Evolutionary conservation across 1,140 invertebrate species (phyloP), one percentile per base, ranked within the genome.

Genomic region (Hypothenemus hampei): DNA sequence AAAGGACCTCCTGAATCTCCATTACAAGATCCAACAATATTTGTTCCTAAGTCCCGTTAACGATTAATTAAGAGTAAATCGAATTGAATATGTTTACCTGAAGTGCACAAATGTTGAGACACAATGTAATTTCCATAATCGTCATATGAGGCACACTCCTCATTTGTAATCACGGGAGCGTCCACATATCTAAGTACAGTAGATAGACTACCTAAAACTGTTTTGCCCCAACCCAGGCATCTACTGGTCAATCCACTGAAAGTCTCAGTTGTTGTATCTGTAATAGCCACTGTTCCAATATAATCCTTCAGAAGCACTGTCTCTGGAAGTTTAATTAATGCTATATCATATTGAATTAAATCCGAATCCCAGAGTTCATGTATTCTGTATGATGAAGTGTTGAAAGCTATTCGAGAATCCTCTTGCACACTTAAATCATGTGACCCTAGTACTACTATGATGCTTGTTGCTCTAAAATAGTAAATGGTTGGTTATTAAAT

Each of bases 1-100:
- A 61, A 36, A 13, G 59, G 56, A 3, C 59, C 59, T 11, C 59
- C 56, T 0, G 56, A 58, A 21, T 61, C 59, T 4, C 59, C 59
- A 23, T 48, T 61, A 22, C 59, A 61, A 11, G 50, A 54, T 19
- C 59, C 59, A 10, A 48, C 36, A 10, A 23, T 43, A n/a, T n/a
- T n/a, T n/a, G n/a, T n/a, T n/a, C n/a, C n/a, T n/a, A n/a, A n/a
- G n/a, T n/a, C n/a, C n/a, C n/a, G n/a, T 19, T 29, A 29, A 29
- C 6, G 26, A 29, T n/a, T 29, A 29, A 29, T 29, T 29, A 29
- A 29, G 26, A n/a, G 26, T 29, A 7, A 29, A 29, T n/a, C 26
- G n/a, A 29, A 29, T 7, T 29, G 26, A 6, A 29, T 29, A n/a
- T 29, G 26, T 29, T 29, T 41, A 56, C 53, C 53, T 56, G 43